These are phyloP conservation scores for Pyrocephalus nanus DNA, from an alignment of 2,797 vertebrate species.

Conservation along the genomic window DNA sequence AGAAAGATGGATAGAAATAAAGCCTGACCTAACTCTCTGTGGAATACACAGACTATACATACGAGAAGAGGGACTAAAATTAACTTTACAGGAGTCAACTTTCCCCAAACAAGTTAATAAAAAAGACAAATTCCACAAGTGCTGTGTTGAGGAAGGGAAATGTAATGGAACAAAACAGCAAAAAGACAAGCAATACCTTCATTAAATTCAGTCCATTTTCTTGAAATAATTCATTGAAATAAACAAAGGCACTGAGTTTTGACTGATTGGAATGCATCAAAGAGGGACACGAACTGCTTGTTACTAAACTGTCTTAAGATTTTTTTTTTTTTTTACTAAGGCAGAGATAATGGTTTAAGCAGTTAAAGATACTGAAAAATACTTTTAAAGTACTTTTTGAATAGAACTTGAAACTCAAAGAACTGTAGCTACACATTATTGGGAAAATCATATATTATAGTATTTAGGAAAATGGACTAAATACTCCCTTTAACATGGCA, in stretches of 20 bases:
- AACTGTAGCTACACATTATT: not conserved
- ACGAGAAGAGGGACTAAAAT: not conserved
- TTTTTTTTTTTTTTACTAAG: not conserved
- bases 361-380: not conserved
- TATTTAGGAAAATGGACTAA: not conserved
- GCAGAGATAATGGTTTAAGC: too few species aligned
- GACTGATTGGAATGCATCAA: not conserved
- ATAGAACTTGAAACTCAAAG: not conserved
- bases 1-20: conserved; percentile 17
- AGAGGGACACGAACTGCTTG: not conserved
- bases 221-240: not conserved
- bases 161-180: not conserved
- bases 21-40: not conserved
- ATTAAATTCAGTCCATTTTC: not conserved
- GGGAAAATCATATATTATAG: not conserved
- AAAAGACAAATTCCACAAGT: not conserved
- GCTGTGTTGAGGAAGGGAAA: not conserved
- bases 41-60: not conserved
- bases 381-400: not conserved
- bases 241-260: not conserved
- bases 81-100: not conserved
- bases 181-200: not conserved
- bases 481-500: not conserved
- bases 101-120: not conserved
- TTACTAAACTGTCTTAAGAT: not conserved